These are phyloP conservation scores for Knipowitschia caucasica DNA, from an alignment of 2,797 vertebrate species.

Conservation along the genomic window DNA sequence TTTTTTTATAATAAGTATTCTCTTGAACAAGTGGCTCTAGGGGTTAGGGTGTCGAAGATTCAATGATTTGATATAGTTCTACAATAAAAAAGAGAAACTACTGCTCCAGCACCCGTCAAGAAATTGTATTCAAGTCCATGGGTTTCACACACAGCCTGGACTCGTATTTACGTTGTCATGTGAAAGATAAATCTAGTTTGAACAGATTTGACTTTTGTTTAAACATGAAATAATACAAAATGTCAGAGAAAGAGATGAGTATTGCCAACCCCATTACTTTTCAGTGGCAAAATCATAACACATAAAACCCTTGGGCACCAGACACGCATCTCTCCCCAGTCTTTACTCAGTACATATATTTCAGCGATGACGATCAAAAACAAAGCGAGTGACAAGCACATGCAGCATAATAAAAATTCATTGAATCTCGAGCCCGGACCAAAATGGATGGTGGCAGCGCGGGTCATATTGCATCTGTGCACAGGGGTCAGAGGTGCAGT, in stretches of 20 bases:
- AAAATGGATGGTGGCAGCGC: conserved; percentile 90
- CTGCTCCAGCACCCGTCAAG: background rate
- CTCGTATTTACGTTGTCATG: background rate
- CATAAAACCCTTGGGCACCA: conserved; percentile 7
- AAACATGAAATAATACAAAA: background rate
- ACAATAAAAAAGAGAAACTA: background rate
- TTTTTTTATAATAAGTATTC: background rate
- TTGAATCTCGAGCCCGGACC: conserved; percentile 90
- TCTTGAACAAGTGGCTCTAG: background rate
- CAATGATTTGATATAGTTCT: background rate
- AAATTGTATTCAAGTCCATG: background rate
- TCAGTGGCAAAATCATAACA: conserved; percentile 4
- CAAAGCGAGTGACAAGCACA: conserved; percentile 51
- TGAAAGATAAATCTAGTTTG: background rate
- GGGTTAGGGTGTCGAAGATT: background rate
- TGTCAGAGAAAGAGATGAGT: background rate
- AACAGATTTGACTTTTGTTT: background rate
- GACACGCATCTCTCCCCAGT: conserved; percentile 4
- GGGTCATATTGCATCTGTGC: conserved; percentile 94
- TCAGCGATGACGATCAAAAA: conserved; percentile 49
- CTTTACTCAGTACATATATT: conserved; percentile 5
- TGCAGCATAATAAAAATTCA: conserved; percentile 96
- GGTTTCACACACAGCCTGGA: background rate
- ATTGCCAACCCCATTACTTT: conserved; percentile 3
- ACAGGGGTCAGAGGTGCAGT: conserved; percentile 82